Base-by-base conservation (phyloP, 2,797 vertebrate species). In the Kryptolebias ocellatus region DNA sequence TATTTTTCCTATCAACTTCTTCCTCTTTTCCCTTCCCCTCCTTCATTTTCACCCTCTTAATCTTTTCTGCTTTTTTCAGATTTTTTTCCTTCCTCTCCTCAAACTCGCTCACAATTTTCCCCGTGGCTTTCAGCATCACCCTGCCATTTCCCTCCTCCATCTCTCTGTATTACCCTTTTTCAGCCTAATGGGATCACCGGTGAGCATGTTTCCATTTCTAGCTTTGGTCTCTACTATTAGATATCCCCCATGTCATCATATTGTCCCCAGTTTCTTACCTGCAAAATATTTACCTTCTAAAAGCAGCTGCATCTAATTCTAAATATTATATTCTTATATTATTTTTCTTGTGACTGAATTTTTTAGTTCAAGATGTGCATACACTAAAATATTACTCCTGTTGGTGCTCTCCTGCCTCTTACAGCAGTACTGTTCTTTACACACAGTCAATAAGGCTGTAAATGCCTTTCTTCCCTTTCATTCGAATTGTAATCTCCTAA, bases 161-260 rank as follows among this genome's bases (percentile, higher is more conserved):
- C 72, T 76, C 71, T 63, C 60, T 69, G 60, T 72, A 54, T 86
- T 76, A 73, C 72, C 82, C 72, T 69, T 78, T 82, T 76, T 58
- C 67, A 76, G 68, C 65, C 81, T 90, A 88, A 92, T 87, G 76
- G 83, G 81, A 89, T 90, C 89, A 83, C 78, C 54, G 18, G 66
- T 67, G 78, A 89, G 79, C 83, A 81, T 65, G 70, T 74, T 76
- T 82, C 60, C 65, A 74, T 77, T 71, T 82, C 76, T 57, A 15
- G 66, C 67, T 67, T 70, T 63, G 70, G 70, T 74, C 80, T 81
- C 68, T 16, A 50, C 37, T 11, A 39, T 10, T 4, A 53, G 16
- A 60, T 67, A 80, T 81, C 66, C 68, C 78, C 81, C 71, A 52
- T 53, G 53, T 52, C 18, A 27, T 72, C 2, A 9, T 49, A 34